Percentiles rank a stretch among this genome's conserved stretches.
Evolutionary conservation across 2,797 vertebrate genomes (phyloP).

Genomic region (Characodon lateralis): DNA sequence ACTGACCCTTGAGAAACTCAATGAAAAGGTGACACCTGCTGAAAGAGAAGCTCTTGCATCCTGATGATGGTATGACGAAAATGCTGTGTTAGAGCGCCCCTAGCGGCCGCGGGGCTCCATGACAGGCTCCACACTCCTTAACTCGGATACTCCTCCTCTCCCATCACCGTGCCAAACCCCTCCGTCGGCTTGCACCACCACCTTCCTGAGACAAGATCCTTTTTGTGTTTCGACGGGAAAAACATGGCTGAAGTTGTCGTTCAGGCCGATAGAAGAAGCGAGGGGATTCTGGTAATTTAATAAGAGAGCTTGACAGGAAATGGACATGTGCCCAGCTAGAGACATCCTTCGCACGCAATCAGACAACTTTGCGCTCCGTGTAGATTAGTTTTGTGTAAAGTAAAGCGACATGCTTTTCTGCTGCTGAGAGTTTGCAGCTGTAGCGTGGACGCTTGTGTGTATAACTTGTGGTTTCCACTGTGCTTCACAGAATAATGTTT

Average conservation of each 20-base stretch:
- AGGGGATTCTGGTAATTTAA: slow-evolving; percentile 76
- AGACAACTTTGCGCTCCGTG: slow-evolving; percentile 3
- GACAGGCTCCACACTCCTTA: slow-evolving; percentile 27
- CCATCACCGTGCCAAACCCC: slow-evolving; percentile 6
- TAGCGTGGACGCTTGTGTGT: background rate
- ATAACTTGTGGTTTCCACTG: background rate
- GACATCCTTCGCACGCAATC: slow-evolving; percentile 19
- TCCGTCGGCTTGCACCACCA: slow-evolving; percentile 2
- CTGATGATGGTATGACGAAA: background rate
- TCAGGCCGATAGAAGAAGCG: slow-evolving; percentile 38
- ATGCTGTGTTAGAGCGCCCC: slow-evolving; percentile 48
- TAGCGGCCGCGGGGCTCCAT: slow-evolving; percentile 10
- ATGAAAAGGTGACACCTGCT: background rate
- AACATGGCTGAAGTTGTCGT: slow-evolving; percentile 70
- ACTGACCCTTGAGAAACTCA: background rate
- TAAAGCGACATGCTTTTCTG: slow-evolving; percentile 5
- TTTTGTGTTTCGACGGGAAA: slow-evolving; percentile 6
- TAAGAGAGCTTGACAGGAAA: background rate
- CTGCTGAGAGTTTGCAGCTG: background rate
- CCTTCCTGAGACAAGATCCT: slow-evolving; percentile 6
- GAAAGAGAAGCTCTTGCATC: background rate
- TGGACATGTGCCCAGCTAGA: slow-evolving; percentile 3
- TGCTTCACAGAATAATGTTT: slow-evolving; percentile 1
- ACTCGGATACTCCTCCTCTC: slow-evolving; percentile 54
- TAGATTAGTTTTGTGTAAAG: background rate